Conservation (phyloP, 2,113 vertebrate species). For the Acinonyx jubatus region DNA sequence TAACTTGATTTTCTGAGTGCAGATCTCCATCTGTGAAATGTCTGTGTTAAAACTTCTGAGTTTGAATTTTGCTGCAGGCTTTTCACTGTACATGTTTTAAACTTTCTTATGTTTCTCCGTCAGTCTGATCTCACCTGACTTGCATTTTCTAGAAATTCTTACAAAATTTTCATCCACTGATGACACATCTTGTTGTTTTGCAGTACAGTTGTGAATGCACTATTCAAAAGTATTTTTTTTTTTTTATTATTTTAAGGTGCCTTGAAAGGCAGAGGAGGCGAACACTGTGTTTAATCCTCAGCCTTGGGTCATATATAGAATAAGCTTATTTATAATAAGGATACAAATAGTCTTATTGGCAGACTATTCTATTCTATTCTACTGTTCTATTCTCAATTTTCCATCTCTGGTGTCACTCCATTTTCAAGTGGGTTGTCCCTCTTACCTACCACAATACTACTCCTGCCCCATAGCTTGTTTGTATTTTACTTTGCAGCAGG, state of each 20-base stretch:
- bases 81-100: neutral
- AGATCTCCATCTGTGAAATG: neutral
- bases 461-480: neutral
- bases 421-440: neutral
- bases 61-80: neutral
- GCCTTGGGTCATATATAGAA: neutral
- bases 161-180: neutral
- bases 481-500: neutral
- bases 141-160: slow-evolving; percentile 11
- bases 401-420: neutral
- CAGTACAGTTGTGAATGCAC: neutral
- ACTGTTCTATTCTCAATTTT: neutral
- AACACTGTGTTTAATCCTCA: neutral
- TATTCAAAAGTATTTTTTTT: neutral
- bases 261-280: neutral
- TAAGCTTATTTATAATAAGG: neutral
- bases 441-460: neutral
- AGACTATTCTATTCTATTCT: neutral
- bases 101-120: neutral
- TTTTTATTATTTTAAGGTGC: neutral
- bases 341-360: too few relatives aligned
- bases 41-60: neutral
- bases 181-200: neutral
- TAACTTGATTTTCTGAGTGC: neutral
- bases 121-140: neutral